Evolutionary conservation across 2,888 invertebrate genomes (phyloP).

Genomic region (Drosophila anceps): DNA sequence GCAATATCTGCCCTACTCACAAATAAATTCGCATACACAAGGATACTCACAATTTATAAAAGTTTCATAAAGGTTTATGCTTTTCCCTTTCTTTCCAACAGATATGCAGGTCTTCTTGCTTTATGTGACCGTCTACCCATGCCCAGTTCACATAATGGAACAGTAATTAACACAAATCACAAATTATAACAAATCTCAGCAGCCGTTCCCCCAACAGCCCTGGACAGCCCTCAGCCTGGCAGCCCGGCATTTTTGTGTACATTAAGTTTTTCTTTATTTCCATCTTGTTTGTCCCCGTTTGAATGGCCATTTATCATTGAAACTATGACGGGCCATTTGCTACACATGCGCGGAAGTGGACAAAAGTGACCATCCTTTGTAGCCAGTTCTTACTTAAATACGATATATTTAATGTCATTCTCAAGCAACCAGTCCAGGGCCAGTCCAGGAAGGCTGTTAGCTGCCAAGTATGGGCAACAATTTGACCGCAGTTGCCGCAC

Average conservation of each 20-base stretch:
- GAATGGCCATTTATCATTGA: constrained; percentile 72
- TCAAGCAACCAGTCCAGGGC: constrained; percentile 52
- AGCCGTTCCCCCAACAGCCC: constrained; percentile 3
- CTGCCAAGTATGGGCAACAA: constrained; percentile 67
- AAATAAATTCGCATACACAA: neutral
- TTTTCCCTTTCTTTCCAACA: neutral
- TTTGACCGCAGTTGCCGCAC: constrained; percentile 79
- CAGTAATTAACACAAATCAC: constrained; percentile 77
- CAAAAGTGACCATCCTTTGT: constrained; percentile 63
- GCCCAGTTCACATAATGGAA: constrained; percentile 57
- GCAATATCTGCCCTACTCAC: neutral
- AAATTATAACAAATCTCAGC: constrained; percentile 70
- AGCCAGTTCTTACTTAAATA: constrained; percentile 58
- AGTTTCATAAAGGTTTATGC: constrained; percentile 2
- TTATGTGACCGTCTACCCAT: constrained; percentile 21
- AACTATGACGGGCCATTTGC: constrained; percentile 75
- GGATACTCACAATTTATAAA: neutral
- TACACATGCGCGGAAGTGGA: constrained; percentile 64
- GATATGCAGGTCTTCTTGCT: constrained; percentile 29
- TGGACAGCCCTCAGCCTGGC: constrained; percentile 32
- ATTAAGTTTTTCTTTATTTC: constrained; percentile 55
- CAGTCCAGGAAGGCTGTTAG: constrained; percentile 33
- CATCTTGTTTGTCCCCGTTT: constrained; percentile 37
- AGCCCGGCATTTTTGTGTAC: constrained; percentile 30
- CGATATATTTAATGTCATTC: constrained; percentile 69